Base-by-base conservation (phyloP, 1,140 invertebrate species). In the Drosophila grimshawi region DNA sequence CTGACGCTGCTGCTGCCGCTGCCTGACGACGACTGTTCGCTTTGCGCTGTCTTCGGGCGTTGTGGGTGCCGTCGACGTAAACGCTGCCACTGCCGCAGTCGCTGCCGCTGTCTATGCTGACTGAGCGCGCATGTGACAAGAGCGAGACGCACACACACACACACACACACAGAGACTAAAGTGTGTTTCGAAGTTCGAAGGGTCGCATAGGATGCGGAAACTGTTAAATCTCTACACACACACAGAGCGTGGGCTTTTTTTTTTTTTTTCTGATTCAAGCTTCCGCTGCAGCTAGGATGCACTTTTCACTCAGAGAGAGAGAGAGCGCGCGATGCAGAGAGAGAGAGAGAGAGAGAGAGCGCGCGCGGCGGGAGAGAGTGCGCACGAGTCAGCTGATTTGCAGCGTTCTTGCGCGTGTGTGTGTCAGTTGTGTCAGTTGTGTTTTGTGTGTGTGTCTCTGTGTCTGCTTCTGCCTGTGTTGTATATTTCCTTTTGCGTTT, bases 61-160 rank as follows among this genome's bases (percentile, higher is more conserved):
- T 68, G 70, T 73, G 70, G 70, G 66, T 70, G 72, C 52, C 72
- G 72, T 69, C 72, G 63, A 41, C 64, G 67, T 62, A 29, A 72
- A 33, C 53, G 48, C 70, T 77, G 64, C 41, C 19, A 60, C 59
- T 46, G 52, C 53, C 39, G 43, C 49, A 56, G 64, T 8, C 8
- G 52, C 52, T 10, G 7, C 49, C 52, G 45, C 64, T 68, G 56
- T 35, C 70, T 73, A 73, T 77, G 63, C 49, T 73, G 67, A 48
- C 48, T 57, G 72, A 75, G 72, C 67, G 72, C 76, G 76, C 76
- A 79, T 79, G 73, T 79, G 76, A 79, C 76, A 79, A 72, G 76
- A 75, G 76, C 60, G 71, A 45, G 53, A 3, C 55, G 33, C 27
- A 60, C 67, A 60, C 29, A 52, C 51, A 59, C 29, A 52, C 51